Base-by-base conservation (phyloP, 2,113 vertebrate genomes). In the Etheostoma spectabile region DNA sequence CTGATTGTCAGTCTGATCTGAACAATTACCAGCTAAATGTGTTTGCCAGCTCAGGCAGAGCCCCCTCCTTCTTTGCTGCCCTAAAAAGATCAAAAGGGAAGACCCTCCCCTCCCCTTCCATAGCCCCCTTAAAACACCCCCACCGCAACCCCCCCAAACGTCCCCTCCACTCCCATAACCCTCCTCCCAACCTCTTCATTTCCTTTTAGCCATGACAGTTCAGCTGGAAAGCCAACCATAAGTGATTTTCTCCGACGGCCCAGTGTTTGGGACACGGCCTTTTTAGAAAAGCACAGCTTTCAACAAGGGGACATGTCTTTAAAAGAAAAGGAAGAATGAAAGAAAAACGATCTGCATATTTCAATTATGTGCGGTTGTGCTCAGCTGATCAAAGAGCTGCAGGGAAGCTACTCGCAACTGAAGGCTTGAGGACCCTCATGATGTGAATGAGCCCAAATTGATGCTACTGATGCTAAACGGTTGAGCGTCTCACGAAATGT, bases 21-120 rank as follows among this genome's bases (percentile, higher is more conserved):
- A 94, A 95, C 93, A 91, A 94, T 95, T 94, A 94, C 90, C 80
- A 89, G 91, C 92, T 94, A 94, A 94, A 95, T 94, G 94, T 94
- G 93, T 95, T 94, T 95, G 92, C 92, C 93, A 95, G 93, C 90
- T 86, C 89, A 85, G 80, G 90, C 87, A 79, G 77, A 90, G 84
- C 79, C 79, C 79, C 86, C 84, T 74, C 78, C 64, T 72, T 87
- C 80, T 87, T 79, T 82, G 82, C 88, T 90, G 80, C 83, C 87
- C 92, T 91, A 90, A 93, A 93, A 93, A 95, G 94, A 96, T 96
- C 93, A 96, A 95, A 95, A 93, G 91, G 83, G 88, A 88, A 86
- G 85, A 79, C 35, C 64, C 62, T 86, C 53, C 69, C 76, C 70
- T 61, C 83, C 83, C 66, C 66, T 33, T 42, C 30, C 82, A 38